Conservation (phyloP, 2,797 vertebrate species). For the Syndactyla subalaris region DNA sequence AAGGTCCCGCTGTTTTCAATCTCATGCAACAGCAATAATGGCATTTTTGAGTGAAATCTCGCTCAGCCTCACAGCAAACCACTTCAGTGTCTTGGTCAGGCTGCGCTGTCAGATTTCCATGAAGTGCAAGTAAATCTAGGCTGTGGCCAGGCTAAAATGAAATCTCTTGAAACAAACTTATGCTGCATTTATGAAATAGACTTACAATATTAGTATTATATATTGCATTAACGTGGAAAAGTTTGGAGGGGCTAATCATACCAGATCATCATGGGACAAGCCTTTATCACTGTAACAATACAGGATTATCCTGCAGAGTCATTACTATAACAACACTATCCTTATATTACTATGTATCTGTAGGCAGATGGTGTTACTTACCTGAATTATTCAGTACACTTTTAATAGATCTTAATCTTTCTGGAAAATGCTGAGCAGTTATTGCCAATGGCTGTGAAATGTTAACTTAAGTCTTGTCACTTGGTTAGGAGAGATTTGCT, state of each 20-base stretch:
- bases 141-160: not conserved
- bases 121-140: not conserved
- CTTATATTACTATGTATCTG: not conserved
- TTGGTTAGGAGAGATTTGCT: not conserved
- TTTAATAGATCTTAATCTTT: not conserved
- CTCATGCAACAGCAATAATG: not conserved
- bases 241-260: not conserved
- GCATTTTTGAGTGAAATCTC: constrained; percentile 1
- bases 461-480: not conserved
- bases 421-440: not conserved
- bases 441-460: not conserved
- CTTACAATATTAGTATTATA: not conserved
- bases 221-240: not conserved
- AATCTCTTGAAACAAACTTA: not conserved
- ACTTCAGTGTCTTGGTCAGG: not conserved
- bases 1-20: not conserved
- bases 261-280: not conserved
- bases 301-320: not conserved
- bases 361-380: not conserved
- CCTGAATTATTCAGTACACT: not conserved
- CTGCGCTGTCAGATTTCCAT: not conserved
- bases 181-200: not conserved
- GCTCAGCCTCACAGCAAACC: not conserved
- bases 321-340: not conserved
- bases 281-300: not conserved